These are phyloP conservation scores for Tupaia tana DNA, from an alignment of 2,113 vertebrate species.

Conservation along the genomic window DNA sequence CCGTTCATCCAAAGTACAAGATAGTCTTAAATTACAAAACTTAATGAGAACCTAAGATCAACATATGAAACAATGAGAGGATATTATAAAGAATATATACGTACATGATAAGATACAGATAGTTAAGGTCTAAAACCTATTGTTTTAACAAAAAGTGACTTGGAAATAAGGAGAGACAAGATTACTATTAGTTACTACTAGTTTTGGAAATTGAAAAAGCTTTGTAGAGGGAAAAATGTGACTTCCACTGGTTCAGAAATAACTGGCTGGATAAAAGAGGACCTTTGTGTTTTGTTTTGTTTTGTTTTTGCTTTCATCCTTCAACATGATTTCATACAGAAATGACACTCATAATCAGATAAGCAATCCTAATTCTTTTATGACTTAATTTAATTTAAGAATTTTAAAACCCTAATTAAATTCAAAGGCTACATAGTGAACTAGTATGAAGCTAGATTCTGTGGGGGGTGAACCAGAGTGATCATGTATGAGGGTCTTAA, in stretches of 20 bases:
- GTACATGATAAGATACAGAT: background rate
- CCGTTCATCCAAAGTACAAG: background rate
- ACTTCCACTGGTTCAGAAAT: background rate
- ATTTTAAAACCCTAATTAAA: background rate
- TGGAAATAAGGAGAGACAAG: background rate
- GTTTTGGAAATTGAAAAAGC: background rate
- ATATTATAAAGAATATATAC: background rate
- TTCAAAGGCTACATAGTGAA: background rate
- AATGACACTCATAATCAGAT: background rate
- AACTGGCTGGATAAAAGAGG: background rate
- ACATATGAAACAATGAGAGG: background rate
- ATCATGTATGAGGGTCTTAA: background rate
- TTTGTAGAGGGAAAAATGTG: background rate
- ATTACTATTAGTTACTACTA: background rate
- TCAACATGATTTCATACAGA: conserved; percentile 23
- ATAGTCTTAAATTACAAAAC: background rate
- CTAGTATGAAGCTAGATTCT: background rate
- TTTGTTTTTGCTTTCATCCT: background rate
- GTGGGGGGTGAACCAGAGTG: background rate
- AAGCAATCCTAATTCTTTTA: background rate
- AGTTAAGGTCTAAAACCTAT: background rate
- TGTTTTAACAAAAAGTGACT: background rate
- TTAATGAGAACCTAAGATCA: background rate
- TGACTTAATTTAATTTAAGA: conserved; percentile 35
- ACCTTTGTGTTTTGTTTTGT: background rate